Evolutionary conservation across 2,888 invertebrate genomes (phyloP).

Genomic region (Hirudinaria manillensis): DNA sequence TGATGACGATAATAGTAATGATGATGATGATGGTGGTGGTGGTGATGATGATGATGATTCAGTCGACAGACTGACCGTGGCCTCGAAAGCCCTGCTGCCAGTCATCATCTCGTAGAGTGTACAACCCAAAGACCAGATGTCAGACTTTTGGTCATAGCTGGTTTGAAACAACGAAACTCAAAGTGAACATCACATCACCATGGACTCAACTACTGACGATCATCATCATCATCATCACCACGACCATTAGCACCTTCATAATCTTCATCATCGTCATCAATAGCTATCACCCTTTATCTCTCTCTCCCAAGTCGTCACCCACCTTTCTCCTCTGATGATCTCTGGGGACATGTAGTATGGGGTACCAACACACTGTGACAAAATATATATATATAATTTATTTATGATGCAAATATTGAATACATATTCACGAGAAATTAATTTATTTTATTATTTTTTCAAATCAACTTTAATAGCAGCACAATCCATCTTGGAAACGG

Average conservation of each 20-base stretch:
- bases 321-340: constrained; percentile 51
- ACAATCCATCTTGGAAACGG: no score
- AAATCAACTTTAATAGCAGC: no score
- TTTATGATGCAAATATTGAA: no score
- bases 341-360: constrained; percentile 55
- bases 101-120: constrained; percentile 52
- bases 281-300: background rate
- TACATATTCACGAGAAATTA: no score
- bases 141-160: constrained; percentile 52
- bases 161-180: constrained; percentile 1
- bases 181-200: background rate
- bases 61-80: constrained; percentile 47
- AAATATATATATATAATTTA: constrained; percentile 30
- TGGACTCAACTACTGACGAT: background rate
- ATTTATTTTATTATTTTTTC: no score
- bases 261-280: constrained; percentile 5
- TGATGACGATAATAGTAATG: background rate
- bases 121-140: constrained; percentile 54
- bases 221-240: constrained; percentile 17
- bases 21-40: background rate
- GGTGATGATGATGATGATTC: background rate
- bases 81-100: constrained; percentile 49
- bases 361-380: constrained; percentile 50
- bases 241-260: background rate
- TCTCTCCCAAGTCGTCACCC: constrained; percentile 31